Base-by-base conservation (phyloP, 1,140 invertebrate species). In the Sycophila sp. region DNA sequence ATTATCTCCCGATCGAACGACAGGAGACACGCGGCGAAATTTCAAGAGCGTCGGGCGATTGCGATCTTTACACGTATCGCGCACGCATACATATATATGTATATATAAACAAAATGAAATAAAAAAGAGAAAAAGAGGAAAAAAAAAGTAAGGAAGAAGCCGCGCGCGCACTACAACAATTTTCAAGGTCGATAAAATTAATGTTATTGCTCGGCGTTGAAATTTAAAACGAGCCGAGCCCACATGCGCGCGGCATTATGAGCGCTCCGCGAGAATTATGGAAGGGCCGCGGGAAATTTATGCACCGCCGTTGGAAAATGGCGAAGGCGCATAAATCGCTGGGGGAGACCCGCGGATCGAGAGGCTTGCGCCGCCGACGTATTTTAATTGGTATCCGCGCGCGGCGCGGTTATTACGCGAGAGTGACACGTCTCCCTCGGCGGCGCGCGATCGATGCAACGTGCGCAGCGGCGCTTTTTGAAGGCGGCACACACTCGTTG, bases 121-220 rank as follows among this genome's bases (percentile, higher is more conserved):
- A n/a, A n/a, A n/a, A n/a, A n/a, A n/a, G n/a, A n/a, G n/a, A 69
- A 40, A 55, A 28, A 34, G 22, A 34, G 59, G 55, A 69, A 69
- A 62, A 69, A 42, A 42, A 63, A 69, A 34, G 40, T 34, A 42
- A 62, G 45, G 63, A 63, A 47, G 42, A 17, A 22, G 19, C 24
- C 17, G 4, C 19, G 19, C 42, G 8, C 13, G n/a, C 19, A 38
- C 36, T 58, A 58, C 42, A 60, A 32, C 30, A 60, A 60, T 64
- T 64, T 64, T 60, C 69, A 71, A 71, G 69, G 69, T 64, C 45
- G 38, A 62, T 47, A 65, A 71, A 71, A 71, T 71, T 47, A 71
- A 71, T 64, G 51, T 64, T 56, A 71, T 71, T 71, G 45, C 69
- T 56, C 51, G 51, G 53, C 42, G 69, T 53, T 71, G 69, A 71